phyloP scores from a whole-genome alignment of 2,113 vertebrate genomes.

The Regulus satrapa region DNA sequence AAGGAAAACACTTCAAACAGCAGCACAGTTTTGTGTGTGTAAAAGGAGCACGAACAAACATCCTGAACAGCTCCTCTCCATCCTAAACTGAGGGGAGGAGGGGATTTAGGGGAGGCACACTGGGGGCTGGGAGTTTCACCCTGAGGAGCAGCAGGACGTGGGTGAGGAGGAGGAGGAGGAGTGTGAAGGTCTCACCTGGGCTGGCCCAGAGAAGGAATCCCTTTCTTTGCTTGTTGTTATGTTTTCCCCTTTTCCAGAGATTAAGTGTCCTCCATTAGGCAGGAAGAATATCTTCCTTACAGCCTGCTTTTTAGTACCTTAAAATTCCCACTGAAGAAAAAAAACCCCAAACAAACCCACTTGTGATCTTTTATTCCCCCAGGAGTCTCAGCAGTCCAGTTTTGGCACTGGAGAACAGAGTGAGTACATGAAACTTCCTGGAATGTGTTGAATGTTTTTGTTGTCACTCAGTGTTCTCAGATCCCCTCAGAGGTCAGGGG shows the following conservation, averaged over 20 bases:
- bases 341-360: neutral
- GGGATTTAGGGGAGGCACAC: neutral
- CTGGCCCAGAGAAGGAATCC: no score
- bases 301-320: neutral
- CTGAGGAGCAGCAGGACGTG: neutral
- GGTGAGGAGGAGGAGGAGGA: neutral
- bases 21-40: neutral
- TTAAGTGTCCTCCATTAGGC: neutral
- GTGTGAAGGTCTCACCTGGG: neutral
- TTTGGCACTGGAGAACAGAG: conserved; percentile 87
- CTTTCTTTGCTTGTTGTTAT: neutral
- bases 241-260: neutral
- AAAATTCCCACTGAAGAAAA: neutral
- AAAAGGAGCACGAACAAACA: neutral
- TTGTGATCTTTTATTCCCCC: conserved; percentile 43
- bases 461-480: neutral
- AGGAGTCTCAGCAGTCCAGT: conserved; percentile 85
- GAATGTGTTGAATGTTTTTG: neutral
- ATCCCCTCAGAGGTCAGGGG: neutral
- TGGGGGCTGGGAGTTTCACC: neutral
- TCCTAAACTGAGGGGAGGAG: neutral
- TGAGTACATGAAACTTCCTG: conserved; percentile 77
- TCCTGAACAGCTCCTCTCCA: neutral
- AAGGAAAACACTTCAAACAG: neutral
- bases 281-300: neutral